These are phyloP conservation scores for Tringa solitaria DNA, from an alignment of 2,113 vertebrate genomes.

Conservation along the genomic window DNA sequence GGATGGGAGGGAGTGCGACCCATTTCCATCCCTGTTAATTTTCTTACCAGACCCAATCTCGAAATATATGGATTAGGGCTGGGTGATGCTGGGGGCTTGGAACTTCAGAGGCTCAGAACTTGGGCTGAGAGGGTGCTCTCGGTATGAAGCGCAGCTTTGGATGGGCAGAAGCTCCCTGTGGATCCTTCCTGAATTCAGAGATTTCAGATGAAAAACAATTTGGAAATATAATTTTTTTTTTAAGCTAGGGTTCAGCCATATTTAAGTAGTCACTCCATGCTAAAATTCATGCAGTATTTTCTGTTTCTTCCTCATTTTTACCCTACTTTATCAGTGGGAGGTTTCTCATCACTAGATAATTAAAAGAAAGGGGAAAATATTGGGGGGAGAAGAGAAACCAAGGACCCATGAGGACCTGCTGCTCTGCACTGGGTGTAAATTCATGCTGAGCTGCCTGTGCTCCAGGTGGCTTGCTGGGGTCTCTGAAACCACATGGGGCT, in stretches of 20 bases:
- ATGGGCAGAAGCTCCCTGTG: neutral
- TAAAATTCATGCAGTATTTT: neutral
- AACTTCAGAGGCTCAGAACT: neutral
- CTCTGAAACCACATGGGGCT: neutral
- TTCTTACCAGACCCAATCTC: neutral
- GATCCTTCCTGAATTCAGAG: neutral
- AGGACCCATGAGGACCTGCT: neutral
- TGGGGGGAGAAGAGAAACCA: neutral
- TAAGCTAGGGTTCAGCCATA: neutral
- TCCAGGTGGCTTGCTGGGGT: neutral
- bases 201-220: neutral
- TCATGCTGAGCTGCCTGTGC: neutral
- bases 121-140: neutral
- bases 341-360: neutral
- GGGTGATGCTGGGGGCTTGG: neutral
- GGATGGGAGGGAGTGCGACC: fast-evolving
- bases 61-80: no score
- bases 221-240: neutral
- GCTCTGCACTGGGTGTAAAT: neutral
- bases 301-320: neutral
- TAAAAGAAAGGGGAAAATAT: neutral
- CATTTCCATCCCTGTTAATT: neutral
- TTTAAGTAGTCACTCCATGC: neutral
- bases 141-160: neutral
- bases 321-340: neutral